Conservation (phyloP, 1,140 invertebrate genomes). For the Zaprionus capensis region DNA sequence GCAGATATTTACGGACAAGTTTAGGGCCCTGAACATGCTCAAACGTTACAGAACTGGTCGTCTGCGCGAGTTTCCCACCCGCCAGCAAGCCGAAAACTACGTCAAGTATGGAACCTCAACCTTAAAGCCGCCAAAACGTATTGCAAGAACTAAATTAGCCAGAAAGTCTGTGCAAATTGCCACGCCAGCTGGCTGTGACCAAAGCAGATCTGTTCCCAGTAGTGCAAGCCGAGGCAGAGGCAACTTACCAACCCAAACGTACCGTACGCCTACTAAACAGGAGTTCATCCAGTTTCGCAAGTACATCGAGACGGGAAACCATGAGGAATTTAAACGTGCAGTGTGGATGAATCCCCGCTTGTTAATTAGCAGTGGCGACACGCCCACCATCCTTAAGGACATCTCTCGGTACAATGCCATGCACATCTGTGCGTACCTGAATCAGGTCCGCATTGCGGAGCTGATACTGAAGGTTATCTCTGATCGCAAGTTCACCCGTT, state of each 20-base stretch:
- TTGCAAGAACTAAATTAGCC: constrained; percentile 41
- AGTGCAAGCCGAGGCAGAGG: background rate
- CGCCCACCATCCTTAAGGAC: constrained; percentile 93
- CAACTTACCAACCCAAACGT: constrained; percentile 32
- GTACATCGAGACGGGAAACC: constrained; percentile 90
- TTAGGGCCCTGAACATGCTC: constrained; percentile 89
- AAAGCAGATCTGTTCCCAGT: background rate
- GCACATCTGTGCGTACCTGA: constrained; percentile 91
- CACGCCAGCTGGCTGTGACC: background rate
- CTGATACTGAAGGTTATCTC: constrained; percentile 91
- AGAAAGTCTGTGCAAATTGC: constrained; percentile 41
- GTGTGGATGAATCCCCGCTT: constrained; percentile 94
- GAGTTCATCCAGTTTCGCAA: constrained; percentile 92
- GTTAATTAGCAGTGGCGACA: constrained; percentile 94
- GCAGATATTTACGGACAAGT: constrained; percentile 89
- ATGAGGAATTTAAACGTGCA: constrained; percentile 86
- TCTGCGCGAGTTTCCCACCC: constrained; percentile 90
- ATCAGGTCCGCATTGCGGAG: constrained; percentile 89
- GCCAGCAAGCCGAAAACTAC: constrained; percentile 90
- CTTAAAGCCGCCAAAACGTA: constrained; percentile 61
- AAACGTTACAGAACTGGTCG: constrained; percentile 90
- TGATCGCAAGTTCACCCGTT: constrained; percentile 89
- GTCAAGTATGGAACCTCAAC: constrained; percentile 86
- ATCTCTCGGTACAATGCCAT: constrained; percentile 95
- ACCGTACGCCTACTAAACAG: constrained; percentile 88